A percentile compares a stretch with the other conserved stretches of the same genome.
Conservation (phyloP, 2,113 vertebrate genomes). For the Melanocharis versteri region DNA sequence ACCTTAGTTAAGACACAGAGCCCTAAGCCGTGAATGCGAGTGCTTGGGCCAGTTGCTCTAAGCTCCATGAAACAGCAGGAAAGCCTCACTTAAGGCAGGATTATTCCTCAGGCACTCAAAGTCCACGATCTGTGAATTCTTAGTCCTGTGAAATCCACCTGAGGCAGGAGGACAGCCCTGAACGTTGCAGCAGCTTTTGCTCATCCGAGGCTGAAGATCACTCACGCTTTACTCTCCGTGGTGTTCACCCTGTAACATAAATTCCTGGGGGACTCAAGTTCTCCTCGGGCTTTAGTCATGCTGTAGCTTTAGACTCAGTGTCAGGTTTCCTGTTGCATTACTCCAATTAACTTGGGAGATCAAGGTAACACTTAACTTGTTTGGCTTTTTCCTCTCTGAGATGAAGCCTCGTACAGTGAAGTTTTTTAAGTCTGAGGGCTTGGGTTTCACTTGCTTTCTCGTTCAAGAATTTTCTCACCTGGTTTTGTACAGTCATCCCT, state of each 20-base stretch:
- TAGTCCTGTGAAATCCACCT: background rate
- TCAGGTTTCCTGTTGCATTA: constrained; percentile 33
- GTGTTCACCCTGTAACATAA: constrained; percentile 4
- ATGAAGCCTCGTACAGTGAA: background rate
- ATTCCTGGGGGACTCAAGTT: background rate
- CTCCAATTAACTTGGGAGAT: background rate
- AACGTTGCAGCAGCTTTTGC: background rate
- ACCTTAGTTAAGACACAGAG: background rate
- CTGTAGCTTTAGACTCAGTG: background rate
- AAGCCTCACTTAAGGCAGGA: background rate
- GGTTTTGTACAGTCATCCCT: background rate
- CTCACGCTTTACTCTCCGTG: background rate
- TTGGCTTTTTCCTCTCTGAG: background rate
- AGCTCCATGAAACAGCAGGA: background rate
- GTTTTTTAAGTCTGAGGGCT: background rate
- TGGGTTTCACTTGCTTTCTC: background rate
- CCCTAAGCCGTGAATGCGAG: background rate
- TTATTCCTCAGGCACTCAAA: background rate
- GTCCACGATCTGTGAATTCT: background rate
- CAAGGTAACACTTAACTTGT: background rate
- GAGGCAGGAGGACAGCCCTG: background rate
- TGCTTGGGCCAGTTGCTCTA: background rate
- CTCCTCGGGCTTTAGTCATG: background rate
- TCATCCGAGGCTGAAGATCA: background rate
- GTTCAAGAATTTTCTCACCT: background rate